A percentile compares a stretch with the other conserved stretches of the same genome.
Conservation (phyloP, 2,113 vertebrate species). For the Oreotrochilus melanogaster region DNA sequence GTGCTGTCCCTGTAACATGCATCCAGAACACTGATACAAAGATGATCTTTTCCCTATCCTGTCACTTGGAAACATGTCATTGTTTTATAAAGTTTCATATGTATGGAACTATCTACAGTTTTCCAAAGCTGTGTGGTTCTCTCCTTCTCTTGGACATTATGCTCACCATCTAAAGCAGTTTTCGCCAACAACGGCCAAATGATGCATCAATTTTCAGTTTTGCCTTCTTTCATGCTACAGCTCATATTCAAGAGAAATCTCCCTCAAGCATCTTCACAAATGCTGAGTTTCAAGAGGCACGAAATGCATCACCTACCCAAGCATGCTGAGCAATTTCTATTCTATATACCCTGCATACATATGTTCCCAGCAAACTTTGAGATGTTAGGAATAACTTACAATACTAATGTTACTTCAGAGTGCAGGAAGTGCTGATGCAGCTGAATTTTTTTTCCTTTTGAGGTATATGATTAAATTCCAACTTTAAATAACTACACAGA, state of each 20-base stretch:
- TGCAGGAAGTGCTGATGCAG: not conserved
- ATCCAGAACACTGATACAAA: not conserved
- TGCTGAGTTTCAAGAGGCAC: not conserved
- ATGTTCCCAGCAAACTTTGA: not conserved
- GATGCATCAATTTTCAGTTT: not conserved
- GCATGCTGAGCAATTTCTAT: not conserved
- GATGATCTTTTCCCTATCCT: not conserved
- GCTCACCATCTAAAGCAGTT: not conserved
- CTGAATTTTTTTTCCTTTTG: not conserved
- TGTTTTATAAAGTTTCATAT: not conserved
- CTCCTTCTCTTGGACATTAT: not conserved
- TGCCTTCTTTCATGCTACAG: not conserved
- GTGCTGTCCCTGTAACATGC: not conserved
- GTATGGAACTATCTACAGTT: not conserved
- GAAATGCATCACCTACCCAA: not conserved
- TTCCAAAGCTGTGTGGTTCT: not conserved
- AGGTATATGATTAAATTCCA: not conserved
- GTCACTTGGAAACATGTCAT: not conserved
- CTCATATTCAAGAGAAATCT: not conserved
- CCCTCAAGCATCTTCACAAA: not conserved
- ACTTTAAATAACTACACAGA: not conserved
- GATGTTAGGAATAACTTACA: not conserved
- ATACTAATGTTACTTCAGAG: not conserved
- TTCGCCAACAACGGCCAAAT: not conserved
- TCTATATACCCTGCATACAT: not conserved